Base-by-base conservation (phyloP, 2,113 vertebrate species). In the human (Homo sapiens) region DNA sequence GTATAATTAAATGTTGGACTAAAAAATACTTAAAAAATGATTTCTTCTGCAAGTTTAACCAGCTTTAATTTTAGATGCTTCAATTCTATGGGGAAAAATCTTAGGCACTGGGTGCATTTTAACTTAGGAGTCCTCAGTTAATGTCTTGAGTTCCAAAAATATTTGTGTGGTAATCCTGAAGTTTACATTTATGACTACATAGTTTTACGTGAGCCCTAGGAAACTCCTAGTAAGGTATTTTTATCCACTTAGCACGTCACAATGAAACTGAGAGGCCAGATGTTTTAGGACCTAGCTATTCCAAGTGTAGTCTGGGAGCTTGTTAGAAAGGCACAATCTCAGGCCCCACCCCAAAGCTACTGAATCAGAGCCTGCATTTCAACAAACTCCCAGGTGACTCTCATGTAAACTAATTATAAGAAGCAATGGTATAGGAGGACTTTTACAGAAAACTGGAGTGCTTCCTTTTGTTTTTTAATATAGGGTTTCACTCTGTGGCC, bases 21-120 rank as follows among this genome's bases (percentile, higher is more conserved):
- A 8, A 59, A 78, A 93, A 92, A 32, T 8, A 68, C 14, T 64
- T 1, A 0, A 85, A 23, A 64, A 6, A n/a, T 25, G 48, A 73
- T 55, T 89, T 84, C 55, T 43, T 70, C 22, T 59, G 55, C 14
- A 76, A n/a, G n/a, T 70, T 82, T 84, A 87, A 80, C 16, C 64
- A 73, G n/a, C 22, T 93, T 82, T 92, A 5, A 88, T 45, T 88
- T 90, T 83, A 95, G 90, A 90, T 79, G 55, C 72, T 89, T 89
- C 38, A 27, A 30, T 40, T 78, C 73, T 87, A 35, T 52, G 84
- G 23, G n/a, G 70, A 85, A 57, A 90, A 84, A n/a, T 43, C 22
- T 14, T 76, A 66, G 5, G 22, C 23, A 90, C 23, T 64, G 22
- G 48, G 52, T 32, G 9, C 22, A 73, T 55, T 93, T 83, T 75